Conservation (phyloP, 2,113 vertebrate genomes). For the Macaca mulatta region DNA sequence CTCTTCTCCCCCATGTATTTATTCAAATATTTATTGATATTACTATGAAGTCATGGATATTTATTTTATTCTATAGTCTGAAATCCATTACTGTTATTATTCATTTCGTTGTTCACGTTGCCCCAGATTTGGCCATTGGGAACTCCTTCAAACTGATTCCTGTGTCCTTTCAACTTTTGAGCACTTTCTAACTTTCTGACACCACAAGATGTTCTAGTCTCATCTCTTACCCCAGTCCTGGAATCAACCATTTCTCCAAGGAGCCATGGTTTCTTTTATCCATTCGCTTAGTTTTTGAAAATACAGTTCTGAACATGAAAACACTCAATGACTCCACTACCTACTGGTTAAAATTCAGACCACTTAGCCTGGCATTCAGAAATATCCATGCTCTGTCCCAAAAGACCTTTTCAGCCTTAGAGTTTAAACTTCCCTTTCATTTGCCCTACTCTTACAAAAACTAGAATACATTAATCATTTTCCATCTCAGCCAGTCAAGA, state of each 20-base stretch:
- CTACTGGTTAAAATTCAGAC: slow-evolving; percentile 11
- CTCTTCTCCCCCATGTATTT: not conserved
- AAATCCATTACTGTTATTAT: not conserved
- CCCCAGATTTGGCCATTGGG: not conserved
- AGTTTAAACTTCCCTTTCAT: not conserved
- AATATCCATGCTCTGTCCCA: not conserved
- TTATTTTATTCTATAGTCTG: not conserved
- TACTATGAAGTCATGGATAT: not conserved
- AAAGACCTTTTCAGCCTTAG: not conserved
- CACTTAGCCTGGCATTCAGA: not conserved
- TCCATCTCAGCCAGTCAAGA: not conserved
- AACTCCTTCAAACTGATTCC: not conserved
- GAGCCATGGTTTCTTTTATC: not conserved
- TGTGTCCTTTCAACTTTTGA: not conserved
- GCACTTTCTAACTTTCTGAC: not conserved
- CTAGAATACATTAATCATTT: not conserved
- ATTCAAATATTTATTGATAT: not conserved
- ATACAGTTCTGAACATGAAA: not conserved
- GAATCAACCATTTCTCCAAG: not conserved
- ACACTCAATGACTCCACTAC: not conserved
- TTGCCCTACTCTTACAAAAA: not conserved
- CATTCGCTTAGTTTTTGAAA: slow-evolving; percentile 17
- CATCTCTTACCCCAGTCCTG: not conserved
- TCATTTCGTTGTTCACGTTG: not conserved
- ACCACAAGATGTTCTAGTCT: slow-evolving; percentile 5